Conservation (phyloP, 1,140 invertebrate species). For the Drosophila ambigua region DNA sequence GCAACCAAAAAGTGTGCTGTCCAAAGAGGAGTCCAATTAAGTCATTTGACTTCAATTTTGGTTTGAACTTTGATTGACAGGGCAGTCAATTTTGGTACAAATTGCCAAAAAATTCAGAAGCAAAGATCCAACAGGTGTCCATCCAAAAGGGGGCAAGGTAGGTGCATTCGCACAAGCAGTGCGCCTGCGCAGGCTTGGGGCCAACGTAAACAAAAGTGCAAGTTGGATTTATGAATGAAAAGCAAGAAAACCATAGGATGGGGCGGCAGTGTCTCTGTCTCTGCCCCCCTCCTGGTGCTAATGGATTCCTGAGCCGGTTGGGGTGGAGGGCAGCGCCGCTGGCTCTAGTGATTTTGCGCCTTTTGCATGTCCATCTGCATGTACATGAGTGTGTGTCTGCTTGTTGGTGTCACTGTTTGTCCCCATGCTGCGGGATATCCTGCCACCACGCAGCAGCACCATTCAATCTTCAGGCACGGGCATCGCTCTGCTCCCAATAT, state of each 20-base stretch:
- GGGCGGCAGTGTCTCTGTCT: slow-evolving; percentile 1
- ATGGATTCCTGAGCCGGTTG: slow-evolving; percentile 62
- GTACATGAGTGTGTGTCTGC: slow-evolving; percentile 12
- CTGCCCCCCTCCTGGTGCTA: slow-evolving; percentile 43
- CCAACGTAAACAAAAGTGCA: slow-evolving; percentile 64
- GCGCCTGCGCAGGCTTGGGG: slow-evolving; percentile 56
- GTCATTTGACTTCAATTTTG: slow-evolving; percentile 55
- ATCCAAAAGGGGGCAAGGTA: neutral
- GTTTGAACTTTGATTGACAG: slow-evolving; percentile 32
- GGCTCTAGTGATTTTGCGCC: slow-evolving; percentile 74
- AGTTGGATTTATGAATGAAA: slow-evolving; percentile 74
- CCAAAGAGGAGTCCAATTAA: slow-evolving; percentile 28
- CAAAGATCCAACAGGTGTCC: slow-evolving; percentile 19
- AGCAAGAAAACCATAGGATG: neutral
- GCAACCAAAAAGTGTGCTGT: neutral
- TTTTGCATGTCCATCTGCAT: slow-evolving; percentile 65
- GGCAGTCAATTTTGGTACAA: slow-evolving; percentile 10
- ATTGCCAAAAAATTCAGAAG: slow-evolving; percentile 19
- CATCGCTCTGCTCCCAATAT: slow-evolving; percentile 53
- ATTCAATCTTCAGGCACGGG: slow-evolving; percentile 67
- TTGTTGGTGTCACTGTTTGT: slow-evolving; percentile 28
- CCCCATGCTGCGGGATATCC: slow-evolving; percentile 61
- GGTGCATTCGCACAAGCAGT: too few relatives aligned
- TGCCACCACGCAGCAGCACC: slow-evolving; percentile 51
- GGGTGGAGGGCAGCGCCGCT: slow-evolving; percentile 32